Base-by-base conservation (phyloP, 2,888 invertebrate species). In the Conchocele bisecta region DNA sequence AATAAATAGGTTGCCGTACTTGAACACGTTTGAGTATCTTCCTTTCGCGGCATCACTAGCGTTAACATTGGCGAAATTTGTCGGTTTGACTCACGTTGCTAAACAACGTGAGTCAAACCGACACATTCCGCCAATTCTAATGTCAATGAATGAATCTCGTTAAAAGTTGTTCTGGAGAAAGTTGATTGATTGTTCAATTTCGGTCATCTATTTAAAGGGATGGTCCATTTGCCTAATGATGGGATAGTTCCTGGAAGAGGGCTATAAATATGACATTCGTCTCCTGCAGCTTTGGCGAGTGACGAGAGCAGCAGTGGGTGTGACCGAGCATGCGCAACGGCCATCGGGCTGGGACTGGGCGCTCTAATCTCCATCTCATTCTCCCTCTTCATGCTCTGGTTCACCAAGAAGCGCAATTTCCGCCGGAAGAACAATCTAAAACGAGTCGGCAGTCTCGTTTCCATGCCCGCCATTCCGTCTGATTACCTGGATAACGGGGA, bases 381-480 rank as follows among this genome's bases (percentile, higher is more conserved):
- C 50, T 74, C 75, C 35, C 41, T 70, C 24, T 64, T 82, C 22
- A 81, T 79, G 71, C 44, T 77, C 2, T 76, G 75, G 76, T 74
- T 79, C 28, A 75, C 76, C 26, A 81, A 83, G 61, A 76, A 73
- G 13, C 79, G 81, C 9, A 60, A 82, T n/a, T 75, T 75, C 65
- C 61, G 78, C 15, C 68, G 83, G n/a, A 75, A 81, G 41, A 73
- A 79, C 15, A 76, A 82, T 39, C 75, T 85, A 70, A 89, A 89
- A 56, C 88, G 87, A 57, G 87, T 89, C 11, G 85, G 84, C 35
- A 89, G 89, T 59, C 73, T 83, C 17, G 85, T 84, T 5, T 89
- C 89, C 7, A 81, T 91, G 63, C 88, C 88, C 9, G 89, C 87
- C 4, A 79, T 89, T 15, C 90, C 90, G 0, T 90, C 91, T 0